Evolutionary conservation across 2,113 vertebrate genomes (phyloP).

Genomic region (Bubo scandiacus): DNA sequence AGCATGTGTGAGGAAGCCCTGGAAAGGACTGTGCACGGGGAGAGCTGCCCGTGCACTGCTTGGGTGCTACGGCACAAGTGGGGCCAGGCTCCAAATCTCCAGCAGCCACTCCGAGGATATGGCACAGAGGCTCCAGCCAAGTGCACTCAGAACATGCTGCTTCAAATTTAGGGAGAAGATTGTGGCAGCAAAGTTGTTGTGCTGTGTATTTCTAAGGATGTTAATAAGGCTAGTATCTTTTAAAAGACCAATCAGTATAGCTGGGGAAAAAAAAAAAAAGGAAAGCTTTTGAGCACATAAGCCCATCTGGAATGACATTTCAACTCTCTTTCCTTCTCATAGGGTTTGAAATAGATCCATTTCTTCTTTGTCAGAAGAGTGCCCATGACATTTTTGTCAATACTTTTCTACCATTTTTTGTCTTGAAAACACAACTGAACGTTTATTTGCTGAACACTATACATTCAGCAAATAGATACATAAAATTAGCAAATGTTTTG

Average conservation of each 20-base stretch:
- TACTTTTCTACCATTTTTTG: background rate
- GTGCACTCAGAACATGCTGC: background rate
- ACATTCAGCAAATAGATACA: background rate
- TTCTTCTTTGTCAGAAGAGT: background rate
- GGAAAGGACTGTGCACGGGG: background rate
- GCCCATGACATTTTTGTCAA: background rate
- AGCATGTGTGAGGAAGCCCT: background rate
- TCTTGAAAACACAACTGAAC: background rate
- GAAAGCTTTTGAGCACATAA: background rate
- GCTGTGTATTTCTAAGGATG: background rate
- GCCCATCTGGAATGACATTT: background rate
- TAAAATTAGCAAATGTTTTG: background rate
- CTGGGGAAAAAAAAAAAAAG: too few species aligned
- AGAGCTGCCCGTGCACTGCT: background rate
- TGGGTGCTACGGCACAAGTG: fast-evolving
- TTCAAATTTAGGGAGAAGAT: background rate
- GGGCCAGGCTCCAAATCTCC: background rate
- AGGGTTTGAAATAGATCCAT: background rate
- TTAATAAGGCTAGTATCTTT: background rate
- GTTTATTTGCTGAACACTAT: background rate
- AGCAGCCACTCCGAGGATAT: background rate
- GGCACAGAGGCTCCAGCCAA: background rate
- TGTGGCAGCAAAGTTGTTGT: background rate
- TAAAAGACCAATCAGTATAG: background rate
- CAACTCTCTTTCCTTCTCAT: background rate